Base-by-base conservation (phyloP, 1,140 invertebrate genomes). In the Mamestra configurata region DNA sequence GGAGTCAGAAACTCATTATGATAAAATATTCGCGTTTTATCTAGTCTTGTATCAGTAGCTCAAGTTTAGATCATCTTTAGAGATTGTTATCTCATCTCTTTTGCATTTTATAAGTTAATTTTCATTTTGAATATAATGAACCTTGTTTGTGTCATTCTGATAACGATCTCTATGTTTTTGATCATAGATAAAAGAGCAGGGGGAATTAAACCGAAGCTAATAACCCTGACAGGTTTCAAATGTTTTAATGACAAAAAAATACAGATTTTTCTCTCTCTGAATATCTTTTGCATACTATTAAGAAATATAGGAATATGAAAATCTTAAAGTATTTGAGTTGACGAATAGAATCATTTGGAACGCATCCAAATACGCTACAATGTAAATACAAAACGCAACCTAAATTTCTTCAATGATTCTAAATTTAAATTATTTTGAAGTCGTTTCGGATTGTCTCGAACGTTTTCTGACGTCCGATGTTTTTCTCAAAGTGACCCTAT, bases 311-410 rank as follows among this genome's bases (percentile, higher is more conserved):
- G 27, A 35, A 72, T 53, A 35, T 35, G 40, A 70, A 40, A 27
- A 49, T 70, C 8, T 46, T 46, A 46, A 72, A 72, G 49, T 55
- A 72, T 55, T 53, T 18, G 15, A 55, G 70, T 72, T 59, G 59
- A 78, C 49, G 64, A 24, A 70, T 70, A 70, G 53, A 78, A 37
- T 31, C 24, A 83, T 83, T 83, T 86, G 85, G 85, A 72, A 57
- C 7, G 6, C 22, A 13, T 76, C 85, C 81, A 83, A 53, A 20
- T 24, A 40, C 18, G 18, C 24, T 79, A 71, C 43, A 72, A 31
- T 72, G 24, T 72, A 46, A 78, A 59, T 71, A 78, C 76, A 81
- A 78, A 78, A 81, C 24, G 51, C 80, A 79, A 82, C 77, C 77
- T 64, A 80, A 77, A 73, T 76, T 73, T 76, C 71, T 57, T 79